Evolutionary conservation across 2,113 vertebrate species (phyloP), one percentile per base, ranked within the genome.

Genomic region (Sebastes schlegelii): DNA sequence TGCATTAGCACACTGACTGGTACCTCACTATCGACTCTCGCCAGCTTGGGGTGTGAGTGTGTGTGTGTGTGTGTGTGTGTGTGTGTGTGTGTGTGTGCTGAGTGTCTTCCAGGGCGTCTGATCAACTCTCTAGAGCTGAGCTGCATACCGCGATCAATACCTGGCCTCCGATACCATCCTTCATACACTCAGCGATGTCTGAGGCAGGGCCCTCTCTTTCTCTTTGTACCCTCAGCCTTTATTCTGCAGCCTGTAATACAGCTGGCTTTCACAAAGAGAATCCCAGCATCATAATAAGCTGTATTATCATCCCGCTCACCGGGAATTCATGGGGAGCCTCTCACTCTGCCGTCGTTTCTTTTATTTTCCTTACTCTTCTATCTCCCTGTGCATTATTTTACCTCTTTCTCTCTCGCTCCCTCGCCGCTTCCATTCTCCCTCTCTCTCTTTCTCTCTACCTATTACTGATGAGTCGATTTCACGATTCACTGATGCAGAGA

Each of bases 391-490:
- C 68, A 86, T 87, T 89, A 79, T 84, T 89, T 90, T 82, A 80
- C 77, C 55, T 69, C 58, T 64, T 73, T 71, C 67, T 60, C 76
- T 84, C 34, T 34, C 34, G 34, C 34, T 34, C 34, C 34, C 34
- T 46, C 34, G 34, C 34, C 74, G 76, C 77, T 66, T 43, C 48
- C 48, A 55, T 83, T 77, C 57, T 65, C 68, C 46, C 11, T 45
- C 76, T 72, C 80, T 79, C 82, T 65, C 14, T 51, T 80, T 89
- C 84, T 80, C 77, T 12, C 89, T 89, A 84, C 79, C 80, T 91
- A 91, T 91, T 93, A 90, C 87, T 87, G 89, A 91, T 88, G 87
- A 92, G 90, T 91, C 84, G 91, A 93, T 94, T 93, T 93, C 93
- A 93, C 86, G 84, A 94, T 74, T 65, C 93, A 92, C 68, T 93